phyloP scores from a whole-genome alignment of 2,888 invertebrate genomes.

The Drosophila nigricruria region DNA sequence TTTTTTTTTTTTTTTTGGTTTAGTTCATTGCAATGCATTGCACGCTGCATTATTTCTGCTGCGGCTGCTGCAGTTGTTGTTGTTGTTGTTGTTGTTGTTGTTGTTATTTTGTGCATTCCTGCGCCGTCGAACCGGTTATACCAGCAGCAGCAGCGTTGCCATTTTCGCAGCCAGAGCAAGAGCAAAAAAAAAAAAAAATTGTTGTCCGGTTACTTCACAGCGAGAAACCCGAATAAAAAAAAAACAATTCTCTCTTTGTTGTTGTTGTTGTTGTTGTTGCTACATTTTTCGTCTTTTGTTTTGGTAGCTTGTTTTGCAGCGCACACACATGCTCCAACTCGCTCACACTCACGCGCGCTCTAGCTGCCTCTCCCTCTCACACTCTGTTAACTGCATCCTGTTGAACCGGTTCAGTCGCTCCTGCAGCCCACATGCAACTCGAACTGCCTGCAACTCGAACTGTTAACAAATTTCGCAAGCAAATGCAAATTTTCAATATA shows the following conservation, averaged over 20 bases:
- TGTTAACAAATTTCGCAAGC: background rate
- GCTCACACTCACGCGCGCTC: background rate
- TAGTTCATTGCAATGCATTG: constrained; percentile 54
- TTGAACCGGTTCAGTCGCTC: constrained; percentile 65
- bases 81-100: constrained; percentile 22
- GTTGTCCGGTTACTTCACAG: constrained; percentile 70
- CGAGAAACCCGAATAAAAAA: constrained; percentile 41
- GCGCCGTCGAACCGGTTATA: constrained; percentile 70
- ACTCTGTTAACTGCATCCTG: constrained; percentile 60
- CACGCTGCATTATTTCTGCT: constrained; percentile 42
- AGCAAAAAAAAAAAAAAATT: constrained; percentile 63
- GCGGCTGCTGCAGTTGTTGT: constrained; percentile 25
- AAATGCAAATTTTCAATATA: constrained; percentile 17
- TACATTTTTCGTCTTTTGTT: constrained; percentile 63
- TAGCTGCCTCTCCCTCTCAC: background rate
- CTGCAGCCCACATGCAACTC: constrained; percentile 30
- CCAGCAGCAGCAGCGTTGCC: constrained; percentile 60
- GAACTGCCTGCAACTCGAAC: constrained; percentile 13
- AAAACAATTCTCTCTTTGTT: constrained; percentile 21
- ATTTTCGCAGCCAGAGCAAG: constrained; percentile 55
- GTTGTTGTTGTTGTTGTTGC: constrained; percentile 26
- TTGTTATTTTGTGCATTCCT: constrained; percentile 68
- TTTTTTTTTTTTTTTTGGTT: constrained; percentile 43
- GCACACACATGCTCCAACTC: constrained; percentile 4
- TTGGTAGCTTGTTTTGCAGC: constrained; percentile 56